These are phyloP conservation scores for Meleagris gallopavo DNA, from an alignment of 2,113 vertebrate genomes.

Conservation along the genomic window DNA sequence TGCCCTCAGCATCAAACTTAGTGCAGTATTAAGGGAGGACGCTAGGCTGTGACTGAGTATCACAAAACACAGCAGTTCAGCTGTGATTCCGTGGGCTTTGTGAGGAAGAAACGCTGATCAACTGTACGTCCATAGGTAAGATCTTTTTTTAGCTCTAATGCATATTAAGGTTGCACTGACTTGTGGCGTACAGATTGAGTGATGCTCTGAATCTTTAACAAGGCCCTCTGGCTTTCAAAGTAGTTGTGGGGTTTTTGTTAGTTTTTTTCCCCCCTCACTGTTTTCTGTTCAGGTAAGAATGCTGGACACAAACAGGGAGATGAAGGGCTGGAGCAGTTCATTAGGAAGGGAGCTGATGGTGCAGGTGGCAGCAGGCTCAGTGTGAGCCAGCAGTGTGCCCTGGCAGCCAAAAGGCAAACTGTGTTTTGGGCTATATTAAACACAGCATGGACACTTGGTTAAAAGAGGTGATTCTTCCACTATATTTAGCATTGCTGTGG, in stretches of 20 bases:
- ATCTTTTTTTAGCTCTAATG: not conserved
- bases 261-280: not conserved
- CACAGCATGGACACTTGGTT: not conserved
- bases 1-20: not conserved
- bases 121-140: rapidly evolving
- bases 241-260: not conserved
- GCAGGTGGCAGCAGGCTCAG: not conserved
- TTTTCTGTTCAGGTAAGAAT: not conserved
- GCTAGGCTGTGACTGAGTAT: not conserved
- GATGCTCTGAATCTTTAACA: not conserved
- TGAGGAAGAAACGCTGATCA: not conserved
- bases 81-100: not conserved
- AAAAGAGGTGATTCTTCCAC: not conserved
- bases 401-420: not conserved
- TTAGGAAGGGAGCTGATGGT: not conserved
- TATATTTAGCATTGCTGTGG: too few relatives aligned
- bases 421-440: not conserved
- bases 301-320: not conserved
- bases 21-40: not conserved
- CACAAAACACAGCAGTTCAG: not conserved
- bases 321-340: not conserved
- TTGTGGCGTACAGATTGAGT: not conserved
- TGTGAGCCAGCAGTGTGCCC: not conserved
- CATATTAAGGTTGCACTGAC: rapidly evolving
- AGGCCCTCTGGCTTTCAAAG: not conserved